A percentile compares a stretch with the other conserved stretches of the same genome.
These are phyloP conservation scores for Drosophila tani DNA, from an alignment of 1,140 invertebrate genomes.

Conservation along the genomic window DNA sequence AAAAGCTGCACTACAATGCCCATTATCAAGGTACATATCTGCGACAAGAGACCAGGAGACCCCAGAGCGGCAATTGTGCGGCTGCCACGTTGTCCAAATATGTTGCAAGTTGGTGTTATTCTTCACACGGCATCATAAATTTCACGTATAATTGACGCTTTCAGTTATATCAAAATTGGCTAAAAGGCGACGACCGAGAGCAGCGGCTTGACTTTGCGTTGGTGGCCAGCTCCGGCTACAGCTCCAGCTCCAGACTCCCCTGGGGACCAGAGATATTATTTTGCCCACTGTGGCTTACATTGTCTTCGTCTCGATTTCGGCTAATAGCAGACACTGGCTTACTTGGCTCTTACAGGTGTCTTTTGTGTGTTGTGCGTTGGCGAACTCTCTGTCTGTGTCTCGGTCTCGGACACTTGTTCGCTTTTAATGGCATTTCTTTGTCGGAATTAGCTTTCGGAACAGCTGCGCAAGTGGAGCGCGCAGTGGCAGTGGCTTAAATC, in stretches of 20 bases:
- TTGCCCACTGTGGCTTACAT: constrained; percentile 65
- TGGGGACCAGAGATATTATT: constrained; percentile 41
- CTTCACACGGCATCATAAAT: constrained; percentile 84
- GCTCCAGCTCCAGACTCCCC: constrained; percentile 9
- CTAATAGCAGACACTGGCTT: constrained; percentile 56
- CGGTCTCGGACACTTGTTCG: constrained; percentile 30
- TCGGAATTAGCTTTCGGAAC: constrained; percentile 71
- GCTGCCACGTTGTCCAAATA: constrained; percentile 74
- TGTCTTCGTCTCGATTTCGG: constrained; percentile 63
- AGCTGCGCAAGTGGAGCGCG: constrained; percentile 67
- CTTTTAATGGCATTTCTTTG: constrained; percentile 68
- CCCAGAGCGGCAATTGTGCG: constrained; percentile 50
- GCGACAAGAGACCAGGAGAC: constrained; percentile 51
- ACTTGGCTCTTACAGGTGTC: constrained; percentile 57
- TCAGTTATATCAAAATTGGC: constrained; percentile 84
- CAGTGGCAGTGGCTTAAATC: constrained; percentile 50
- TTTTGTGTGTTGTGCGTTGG: constrained; percentile 48
- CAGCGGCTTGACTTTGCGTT: constrained; percentile 62
- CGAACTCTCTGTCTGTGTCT: constrained; percentile 25
- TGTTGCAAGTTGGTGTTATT: constrained; percentile 84
- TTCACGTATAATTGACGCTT: constrained; percentile 84
- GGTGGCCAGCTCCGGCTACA: constrained; percentile 52
- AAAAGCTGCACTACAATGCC: constrained; percentile 74
- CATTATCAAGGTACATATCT: constrained; percentile 76
- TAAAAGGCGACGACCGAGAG: constrained; percentile 64